These are phyloP conservation scores for Lacerta agilis DNA, from an alignment of 2,797 vertebrate species.

Conservation along the genomic window DNA sequence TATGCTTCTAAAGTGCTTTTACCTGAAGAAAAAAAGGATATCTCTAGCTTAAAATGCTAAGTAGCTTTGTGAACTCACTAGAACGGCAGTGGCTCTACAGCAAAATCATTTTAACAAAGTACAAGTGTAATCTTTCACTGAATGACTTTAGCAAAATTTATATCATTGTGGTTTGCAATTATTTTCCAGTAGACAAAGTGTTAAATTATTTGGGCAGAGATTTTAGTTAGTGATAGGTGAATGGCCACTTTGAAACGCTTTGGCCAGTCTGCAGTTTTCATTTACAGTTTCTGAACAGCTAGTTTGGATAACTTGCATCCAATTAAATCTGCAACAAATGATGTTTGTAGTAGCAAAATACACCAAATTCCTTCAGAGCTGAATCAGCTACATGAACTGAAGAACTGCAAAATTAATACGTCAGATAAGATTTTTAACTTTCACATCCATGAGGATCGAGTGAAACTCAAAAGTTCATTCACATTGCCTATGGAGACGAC, in stretches of 20 bases:
- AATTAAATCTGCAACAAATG: constrained; percentile 19
- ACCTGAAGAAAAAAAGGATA: neutral
- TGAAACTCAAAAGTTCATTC: neutral
- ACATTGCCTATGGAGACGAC: neutral
- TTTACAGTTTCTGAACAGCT: neutral
- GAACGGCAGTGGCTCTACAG: neutral
- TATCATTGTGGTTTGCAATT: neutral
- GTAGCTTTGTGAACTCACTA: neutral
- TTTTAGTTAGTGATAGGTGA: neutral
- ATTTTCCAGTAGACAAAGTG: neutral
- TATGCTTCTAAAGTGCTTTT: neutral
- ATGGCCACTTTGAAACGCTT: constrained; percentile 1
- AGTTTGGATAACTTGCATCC: constrained; percentile 1
- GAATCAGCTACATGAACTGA: constrained; percentile 14
- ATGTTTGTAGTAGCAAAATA: constrained; percentile 25
- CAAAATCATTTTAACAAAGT: neutral
- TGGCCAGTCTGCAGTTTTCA: constrained; percentile 14
- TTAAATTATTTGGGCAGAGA: constrained; percentile 22
- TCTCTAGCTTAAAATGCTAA: neutral
- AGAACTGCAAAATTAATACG: constrained; percentile 10
- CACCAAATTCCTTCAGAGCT: neutral
- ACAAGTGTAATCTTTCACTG: neutral
- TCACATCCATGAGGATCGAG: constrained; percentile 1
- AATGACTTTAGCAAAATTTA: neutral
- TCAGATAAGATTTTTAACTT: constrained; percentile 22